Percentiles rank a stretch among this genome's conserved stretches.
Evolutionary conservation across 1,140 invertebrate genomes (phyloP).

Genomic region (Pseudomyrmex gracilis): DNA sequence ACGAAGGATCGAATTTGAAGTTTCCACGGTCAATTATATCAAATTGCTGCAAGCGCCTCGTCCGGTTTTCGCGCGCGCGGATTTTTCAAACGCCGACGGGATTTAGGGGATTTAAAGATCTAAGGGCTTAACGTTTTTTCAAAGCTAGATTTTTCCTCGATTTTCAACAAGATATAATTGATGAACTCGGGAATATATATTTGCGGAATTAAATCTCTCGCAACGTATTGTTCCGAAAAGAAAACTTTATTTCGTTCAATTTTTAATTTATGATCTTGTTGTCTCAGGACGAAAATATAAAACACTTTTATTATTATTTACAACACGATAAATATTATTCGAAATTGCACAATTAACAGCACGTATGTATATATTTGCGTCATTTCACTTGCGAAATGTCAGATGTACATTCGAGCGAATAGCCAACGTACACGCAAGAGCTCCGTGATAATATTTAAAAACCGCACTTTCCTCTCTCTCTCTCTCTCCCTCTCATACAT

Average conservation of each 20-base stretch:
- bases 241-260: neutral
- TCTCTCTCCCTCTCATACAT: neutral
- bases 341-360: neutral
- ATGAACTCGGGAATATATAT: neutral
- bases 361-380: neutral
- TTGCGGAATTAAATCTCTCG: too few species aligned
- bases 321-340: neutral
- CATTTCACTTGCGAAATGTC: neutral
- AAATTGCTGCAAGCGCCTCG: neutral
- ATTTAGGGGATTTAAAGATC: neutral
- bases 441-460: too few species aligned
- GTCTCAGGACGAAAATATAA: neutral
- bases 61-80: neutral
- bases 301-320: slow-evolving; percentile 1
- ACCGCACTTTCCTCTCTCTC: neutral
- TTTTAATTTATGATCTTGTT: neutral
- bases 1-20: neutral
- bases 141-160: neutral
- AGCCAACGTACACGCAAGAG: neutral
- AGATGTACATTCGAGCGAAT: neutral
- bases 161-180: neutral
- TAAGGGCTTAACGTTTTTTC: neutral
- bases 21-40: slow-evolving; percentile 16
- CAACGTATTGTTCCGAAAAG: neutral
- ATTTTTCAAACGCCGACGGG: neutral